Base-by-base conservation (phyloP, 2,113 vertebrate species). In the Alosa alosa region DNA sequence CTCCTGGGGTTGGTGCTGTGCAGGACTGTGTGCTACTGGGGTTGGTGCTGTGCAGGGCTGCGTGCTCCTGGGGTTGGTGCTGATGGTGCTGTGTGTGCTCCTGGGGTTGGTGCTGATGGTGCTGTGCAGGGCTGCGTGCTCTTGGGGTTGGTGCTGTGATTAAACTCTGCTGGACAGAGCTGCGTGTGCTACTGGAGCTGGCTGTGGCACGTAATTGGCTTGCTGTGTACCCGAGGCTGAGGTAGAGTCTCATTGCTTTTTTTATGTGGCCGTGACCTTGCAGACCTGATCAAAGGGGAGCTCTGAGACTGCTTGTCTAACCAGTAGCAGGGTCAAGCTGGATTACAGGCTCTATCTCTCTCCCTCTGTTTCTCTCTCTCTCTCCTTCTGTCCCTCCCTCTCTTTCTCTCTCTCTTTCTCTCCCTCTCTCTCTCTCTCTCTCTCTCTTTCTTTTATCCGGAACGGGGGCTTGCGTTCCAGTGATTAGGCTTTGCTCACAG, bases 381-480 rank as follows among this genome's bases (percentile, higher is more conserved):
- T 83, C 89, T 89, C 86, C 75, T 85, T 87, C 86, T 88, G 85
- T 85, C 84, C 86, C 83, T 89, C 82, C 87, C 87, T 88, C 83
- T 72, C 41, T 36, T 57, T 52, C 18, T 82, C 81, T 45, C 49
- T 17, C 47, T 57, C 49, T 50, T 47, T 78, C 68, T 31, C 68
- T 55, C 60, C 78, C 82, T 75, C 47, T 60, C 78, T 81, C 84
- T 64, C 82, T 75, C 47, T 60, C 78, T 81, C 84, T 64, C 45
- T 86, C 3, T 68, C 44, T 47, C 52, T 57, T 41, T 46, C 41
- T 20, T 41, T 82, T 31, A 1, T 84, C 39, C 45, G 22, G 3
- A 46, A 0, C 15, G 52, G 44, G 52, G 52, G 36, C 82, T 57
- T 60, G 50, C 46, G 39, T 68, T n/a, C 18, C 83, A 64, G 36